phyloP scores from a whole-genome alignment of 2,888 invertebrate genomes.

The Hofmannophila pseudospretella region DNA sequence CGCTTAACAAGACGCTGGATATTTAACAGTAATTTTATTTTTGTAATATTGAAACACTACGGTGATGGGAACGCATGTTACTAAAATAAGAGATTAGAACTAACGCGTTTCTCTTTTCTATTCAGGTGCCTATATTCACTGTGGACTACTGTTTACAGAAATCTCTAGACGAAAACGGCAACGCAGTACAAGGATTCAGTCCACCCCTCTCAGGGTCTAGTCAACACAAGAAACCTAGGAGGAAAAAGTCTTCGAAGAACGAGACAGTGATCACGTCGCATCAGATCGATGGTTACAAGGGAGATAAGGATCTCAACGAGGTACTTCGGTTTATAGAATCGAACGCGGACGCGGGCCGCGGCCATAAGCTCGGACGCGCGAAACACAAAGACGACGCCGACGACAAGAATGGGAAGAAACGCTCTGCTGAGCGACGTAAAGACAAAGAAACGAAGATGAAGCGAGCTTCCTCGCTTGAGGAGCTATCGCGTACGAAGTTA shows the following conservation, averaged over 20 bases:
- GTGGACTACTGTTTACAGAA: slow-evolving; percentile 55
- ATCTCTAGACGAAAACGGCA: slow-evolving; percentile 89
- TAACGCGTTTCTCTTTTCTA: no score
- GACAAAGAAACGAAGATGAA: slow-evolving; percentile 70
- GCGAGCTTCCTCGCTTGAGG: slow-evolving; percentile 88
- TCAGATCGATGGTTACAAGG: slow-evolving; percentile 87
- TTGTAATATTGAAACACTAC: no score
- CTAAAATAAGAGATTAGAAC: no score
- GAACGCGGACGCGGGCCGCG: slow-evolving; percentile 57
- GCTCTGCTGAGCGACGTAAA: slow-evolving; percentile 68
- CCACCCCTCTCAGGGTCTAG: slow-evolving; percentile 65
- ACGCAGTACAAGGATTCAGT: slow-evolving; percentile 80
- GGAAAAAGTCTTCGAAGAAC: slow-evolving; percentile 80
- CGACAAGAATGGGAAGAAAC: slow-evolving; percentile 62
- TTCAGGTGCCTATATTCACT: not conserved
- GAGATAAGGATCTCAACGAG: slow-evolving; percentile 86
- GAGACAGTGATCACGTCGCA: slow-evolving; percentile 77
- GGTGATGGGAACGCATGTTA: no score
- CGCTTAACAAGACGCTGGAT: no score
- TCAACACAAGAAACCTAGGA: slow-evolving; percentile 75
- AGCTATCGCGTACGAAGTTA: slow-evolving; percentile 86
- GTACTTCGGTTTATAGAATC: slow-evolving; percentile 88
- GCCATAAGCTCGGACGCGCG: slow-evolving; percentile 47
- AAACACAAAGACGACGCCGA: slow-evolving; percentile 67
- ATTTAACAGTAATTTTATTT: no score